Base-by-base conservation (phyloP, 2,113 vertebrate genomes). In the Passer domesticus region DNA sequence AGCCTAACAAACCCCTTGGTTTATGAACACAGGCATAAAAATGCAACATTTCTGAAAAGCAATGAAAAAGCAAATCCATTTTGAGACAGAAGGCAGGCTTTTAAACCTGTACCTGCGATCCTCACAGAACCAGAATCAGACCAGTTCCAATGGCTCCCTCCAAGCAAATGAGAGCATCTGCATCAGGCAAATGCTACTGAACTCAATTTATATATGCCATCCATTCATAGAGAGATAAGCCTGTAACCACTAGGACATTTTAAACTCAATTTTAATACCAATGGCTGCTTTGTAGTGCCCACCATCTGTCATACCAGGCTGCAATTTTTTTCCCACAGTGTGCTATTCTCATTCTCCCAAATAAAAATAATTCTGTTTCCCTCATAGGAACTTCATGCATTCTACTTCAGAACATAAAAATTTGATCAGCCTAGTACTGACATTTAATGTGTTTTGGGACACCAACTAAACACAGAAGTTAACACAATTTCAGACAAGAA, bases 401-500 rank as follows among this genome's bases (percentile, higher is more conserved):
- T 74, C 27, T 80, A 12, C 55, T 90, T 46, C 59, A 74, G 68
- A 81, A 55, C 5, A 44, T 33, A 60, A 67, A 50, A 87, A 55
- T 39, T 1, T 28, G n/a, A 69, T 67, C 12, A 43, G 37, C 5
- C 12, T 68, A 66, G 24, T 13, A 20, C 10, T 84, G 64, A 49
- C 17, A 55, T 43, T 85, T 50, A 58, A 67, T 9, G 17, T n/a
- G 7, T 30, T 92, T 87, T 50, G 33, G 82, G 31, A 58, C 19
- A 56, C 0, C 0, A 81, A 21, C 37, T 30, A 35, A 3, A 37
- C 22, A 47, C 10, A 62, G 1, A 50, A 41, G 8, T 20, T 46
- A 72, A 53, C 37, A 67, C 10, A 30, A 17, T 11, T 62, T 75
- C 35, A 58, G 44, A 50, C 11, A 33, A 3, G 67, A 43, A 21